Percentiles rank a stretch among this genome's conserved stretches.
Conservation (phyloP, 2,113 vertebrate genomes). For the Pelvicachromis taeniatus region DNA sequence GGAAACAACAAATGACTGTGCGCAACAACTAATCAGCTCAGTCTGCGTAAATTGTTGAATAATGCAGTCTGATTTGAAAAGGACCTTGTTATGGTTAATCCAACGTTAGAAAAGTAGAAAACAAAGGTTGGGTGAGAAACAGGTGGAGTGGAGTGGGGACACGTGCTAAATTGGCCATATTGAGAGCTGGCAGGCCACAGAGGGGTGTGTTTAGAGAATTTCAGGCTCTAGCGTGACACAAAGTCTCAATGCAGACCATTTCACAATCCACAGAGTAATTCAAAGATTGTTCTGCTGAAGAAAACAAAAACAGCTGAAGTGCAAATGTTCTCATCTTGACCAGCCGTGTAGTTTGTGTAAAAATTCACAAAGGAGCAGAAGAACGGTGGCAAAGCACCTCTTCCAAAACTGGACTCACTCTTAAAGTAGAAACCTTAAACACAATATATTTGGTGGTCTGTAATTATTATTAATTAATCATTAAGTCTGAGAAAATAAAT, state of each 20-base stretch:
- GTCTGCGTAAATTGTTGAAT: conserved; percentile 10
- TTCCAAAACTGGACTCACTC: not conserved
- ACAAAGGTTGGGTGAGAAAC: conserved; percentile 16
- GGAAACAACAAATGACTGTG: conserved; percentile 11
- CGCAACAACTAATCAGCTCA: conserved; percentile 37
- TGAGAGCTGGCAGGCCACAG: not conserved
- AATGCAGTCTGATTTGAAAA: not conserved
- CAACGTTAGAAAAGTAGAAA: not conserved
- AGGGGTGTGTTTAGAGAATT: not conserved
- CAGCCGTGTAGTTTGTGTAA: rapidly evolving
- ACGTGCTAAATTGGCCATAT: not conserved
- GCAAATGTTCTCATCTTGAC: not conserved
- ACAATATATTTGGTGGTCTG: not conserved
- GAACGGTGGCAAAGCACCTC: not conserved
- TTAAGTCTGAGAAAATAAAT: not conserved
- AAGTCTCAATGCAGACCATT: not conserved
- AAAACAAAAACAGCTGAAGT: not conserved
- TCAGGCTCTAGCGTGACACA: not conserved
- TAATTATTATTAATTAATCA: not conserved
- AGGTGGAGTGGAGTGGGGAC: not conserved
- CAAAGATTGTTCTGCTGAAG: not conserved
- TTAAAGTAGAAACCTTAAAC: not conserved
- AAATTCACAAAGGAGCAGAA: not conserved
- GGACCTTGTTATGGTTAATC: not conserved
- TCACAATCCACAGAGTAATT: not conserved